Conservation (phyloP, 2,113 vertebrate genomes). For the Cercocebus atys region DNA sequence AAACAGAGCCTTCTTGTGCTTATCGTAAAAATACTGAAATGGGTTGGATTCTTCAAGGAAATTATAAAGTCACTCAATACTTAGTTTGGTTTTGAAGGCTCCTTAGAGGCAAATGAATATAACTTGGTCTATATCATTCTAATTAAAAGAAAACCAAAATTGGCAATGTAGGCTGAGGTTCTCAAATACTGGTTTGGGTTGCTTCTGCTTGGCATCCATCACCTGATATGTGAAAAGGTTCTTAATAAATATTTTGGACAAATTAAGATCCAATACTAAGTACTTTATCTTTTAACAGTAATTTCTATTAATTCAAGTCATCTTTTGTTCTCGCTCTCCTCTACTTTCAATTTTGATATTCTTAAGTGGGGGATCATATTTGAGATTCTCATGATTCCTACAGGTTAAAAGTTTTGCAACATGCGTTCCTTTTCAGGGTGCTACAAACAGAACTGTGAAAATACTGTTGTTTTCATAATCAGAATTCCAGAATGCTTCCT, state of each 20-base stretch:
- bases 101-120: background rate
- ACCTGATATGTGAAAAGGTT: background rate
- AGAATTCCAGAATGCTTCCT: background rate
- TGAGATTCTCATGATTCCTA: background rate
- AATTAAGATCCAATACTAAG: background rate
- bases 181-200: background rate
- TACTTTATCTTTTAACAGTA: background rate
- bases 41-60: background rate
- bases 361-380: background rate
- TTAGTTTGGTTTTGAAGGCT: background rate
- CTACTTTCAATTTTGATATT: background rate
- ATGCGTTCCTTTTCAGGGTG: background rate
- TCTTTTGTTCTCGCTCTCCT: background rate
- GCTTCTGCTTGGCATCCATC: background rate
- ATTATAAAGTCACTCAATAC: background rate
- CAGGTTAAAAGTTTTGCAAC: background rate
- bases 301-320: background rate
- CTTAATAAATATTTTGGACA: background rate
- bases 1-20: background rate
- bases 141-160: constrained; percentile 8
- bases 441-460: background rate
- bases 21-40: background rate
- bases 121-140: background rate
- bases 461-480: background rate
- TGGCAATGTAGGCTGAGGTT: background rate